phyloP scores from a whole-genome alignment of 2,797 vertebrate species.

The Cynopterus sphinx region DNA sequence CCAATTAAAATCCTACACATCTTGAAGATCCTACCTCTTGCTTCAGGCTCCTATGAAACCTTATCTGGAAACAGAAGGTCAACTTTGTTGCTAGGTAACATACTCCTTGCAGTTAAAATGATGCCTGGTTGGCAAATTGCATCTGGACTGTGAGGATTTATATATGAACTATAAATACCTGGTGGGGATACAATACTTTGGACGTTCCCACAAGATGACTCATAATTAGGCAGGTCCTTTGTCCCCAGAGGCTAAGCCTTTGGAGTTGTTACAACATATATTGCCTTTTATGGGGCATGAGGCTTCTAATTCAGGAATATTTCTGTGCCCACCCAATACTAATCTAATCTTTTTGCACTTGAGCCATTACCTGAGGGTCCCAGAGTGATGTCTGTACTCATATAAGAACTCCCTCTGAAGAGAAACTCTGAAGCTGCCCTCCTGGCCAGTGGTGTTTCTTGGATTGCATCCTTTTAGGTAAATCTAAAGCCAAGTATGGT shows the following conservation, averaged over 20 bases:
- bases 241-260: neutral
- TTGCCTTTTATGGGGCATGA: neutral
- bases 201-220: neutral
- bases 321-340: neutral
- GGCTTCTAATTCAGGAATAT: neutral
- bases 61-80: slow-evolving; percentile 55
- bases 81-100: slow-evolving; percentile 68
- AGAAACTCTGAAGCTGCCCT: neutral
- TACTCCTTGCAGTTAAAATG: slow-evolving; percentile 37
- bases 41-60: slow-evolving; percentile 48
- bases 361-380: neutral
- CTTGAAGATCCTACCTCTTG: slow-evolving; percentile 47
- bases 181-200: neutral
- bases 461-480: neutral
- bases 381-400: neutral
- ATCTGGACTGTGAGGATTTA: neutral
- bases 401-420: neutral
- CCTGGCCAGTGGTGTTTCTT: neutral
- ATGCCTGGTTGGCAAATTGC: slow-evolving; percentile 20
- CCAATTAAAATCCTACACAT: slow-evolving; percentile 36
- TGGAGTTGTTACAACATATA: neutral
- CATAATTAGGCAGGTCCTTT: neutral
- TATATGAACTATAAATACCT: neutral
- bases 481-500: neutral
- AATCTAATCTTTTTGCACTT: neutral